Evolutionary conservation across 2,888 invertebrate genomes (phyloP).

Genomic region (Cephus runcator): DNA sequence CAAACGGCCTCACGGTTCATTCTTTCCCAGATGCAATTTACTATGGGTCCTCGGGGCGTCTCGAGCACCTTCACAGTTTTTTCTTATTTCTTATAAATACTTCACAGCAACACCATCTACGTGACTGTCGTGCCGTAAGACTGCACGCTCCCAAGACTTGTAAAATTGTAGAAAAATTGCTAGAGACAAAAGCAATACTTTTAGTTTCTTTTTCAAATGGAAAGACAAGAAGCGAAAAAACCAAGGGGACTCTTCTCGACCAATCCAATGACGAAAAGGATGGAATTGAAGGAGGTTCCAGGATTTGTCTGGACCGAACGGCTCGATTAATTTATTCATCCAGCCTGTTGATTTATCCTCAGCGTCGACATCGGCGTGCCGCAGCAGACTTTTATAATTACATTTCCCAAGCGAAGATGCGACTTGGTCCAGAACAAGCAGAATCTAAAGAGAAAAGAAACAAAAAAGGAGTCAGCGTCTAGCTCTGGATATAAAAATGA

Average conservation of each 20-base stretch:
- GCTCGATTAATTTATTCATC: slow-evolving; percentile 14
- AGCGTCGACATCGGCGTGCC: slow-evolving; percentile 24
- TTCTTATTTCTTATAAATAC: neutral
- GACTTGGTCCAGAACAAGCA: slow-evolving; percentile 38
- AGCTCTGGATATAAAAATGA: slow-evolving; percentile 38
- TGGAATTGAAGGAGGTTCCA: neutral
- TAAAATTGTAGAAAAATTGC: neutral
- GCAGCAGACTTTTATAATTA: slow-evolving; percentile 44
- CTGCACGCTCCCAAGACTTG: neutral
- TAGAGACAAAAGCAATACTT: neutral
- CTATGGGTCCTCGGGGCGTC: neutral
- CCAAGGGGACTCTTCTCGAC: neutral
- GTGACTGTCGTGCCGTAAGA: neutral
- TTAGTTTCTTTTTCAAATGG: neutral
- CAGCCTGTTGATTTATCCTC: slow-evolving; percentile 33
- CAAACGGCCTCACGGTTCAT: slow-evolving; percentile 30
- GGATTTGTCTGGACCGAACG: neutral
- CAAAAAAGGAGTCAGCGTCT: neutral
- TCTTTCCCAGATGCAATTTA: neutral
- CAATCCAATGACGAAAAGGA: neutral
- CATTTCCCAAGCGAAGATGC: slow-evolving; percentile 32
- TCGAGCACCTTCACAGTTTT: neutral
- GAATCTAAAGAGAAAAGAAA: neutral
- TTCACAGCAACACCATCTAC: neutral
- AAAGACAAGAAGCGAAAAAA: neutral